Conservation (phyloP, 2,113 vertebrate genomes). For the Collichthys lucidus region DNA sequence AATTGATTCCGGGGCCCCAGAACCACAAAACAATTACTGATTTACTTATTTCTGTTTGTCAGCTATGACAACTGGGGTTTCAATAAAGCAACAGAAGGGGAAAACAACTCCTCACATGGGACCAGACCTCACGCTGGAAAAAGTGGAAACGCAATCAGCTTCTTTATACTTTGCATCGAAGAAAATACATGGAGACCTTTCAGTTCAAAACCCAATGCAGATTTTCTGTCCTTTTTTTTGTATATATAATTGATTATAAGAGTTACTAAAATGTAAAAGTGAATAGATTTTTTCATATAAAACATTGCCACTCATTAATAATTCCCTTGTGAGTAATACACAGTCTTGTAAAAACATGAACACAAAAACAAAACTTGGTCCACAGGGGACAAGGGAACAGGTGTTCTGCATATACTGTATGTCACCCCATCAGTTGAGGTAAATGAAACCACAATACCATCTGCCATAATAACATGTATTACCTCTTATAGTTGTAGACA, state of each 20-base stretch:
- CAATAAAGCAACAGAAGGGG: conserved; percentile 69
- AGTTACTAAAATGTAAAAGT: not conserved
- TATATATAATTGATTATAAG: not conserved
- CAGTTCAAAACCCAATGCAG: not conserved
- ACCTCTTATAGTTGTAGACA: conserved; percentile 3
- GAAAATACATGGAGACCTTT: not conserved
- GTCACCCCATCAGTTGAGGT: conserved; percentile 55
- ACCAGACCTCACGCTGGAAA: conserved; percentile 11
- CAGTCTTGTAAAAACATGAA: conserved; percentile 49
- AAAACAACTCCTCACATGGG: conserved; percentile 64
- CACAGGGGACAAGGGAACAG: conserved; percentile 66
- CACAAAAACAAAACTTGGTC: conserved; percentile 42
- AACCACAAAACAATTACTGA: conserved; percentile 84
- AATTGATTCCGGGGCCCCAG: conserved; percentile 74
- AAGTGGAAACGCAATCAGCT: not conserved
- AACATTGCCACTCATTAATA: not conserved
- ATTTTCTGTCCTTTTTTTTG: not conserved
- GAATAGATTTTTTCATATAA: not conserved
- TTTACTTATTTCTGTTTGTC: conserved; percentile 79
- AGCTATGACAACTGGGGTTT: conserved; percentile 71
- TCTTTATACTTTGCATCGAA: not conserved
- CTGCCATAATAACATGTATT: conserved; percentile 33
- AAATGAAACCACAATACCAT: conserved; percentile 61
- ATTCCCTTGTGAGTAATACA: conserved; percentile 25
- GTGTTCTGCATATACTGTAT: conserved; percentile 55